phyloP scores from a whole-genome alignment of 2,113 vertebrate species.

The Cinclus cinclus region DNA sequence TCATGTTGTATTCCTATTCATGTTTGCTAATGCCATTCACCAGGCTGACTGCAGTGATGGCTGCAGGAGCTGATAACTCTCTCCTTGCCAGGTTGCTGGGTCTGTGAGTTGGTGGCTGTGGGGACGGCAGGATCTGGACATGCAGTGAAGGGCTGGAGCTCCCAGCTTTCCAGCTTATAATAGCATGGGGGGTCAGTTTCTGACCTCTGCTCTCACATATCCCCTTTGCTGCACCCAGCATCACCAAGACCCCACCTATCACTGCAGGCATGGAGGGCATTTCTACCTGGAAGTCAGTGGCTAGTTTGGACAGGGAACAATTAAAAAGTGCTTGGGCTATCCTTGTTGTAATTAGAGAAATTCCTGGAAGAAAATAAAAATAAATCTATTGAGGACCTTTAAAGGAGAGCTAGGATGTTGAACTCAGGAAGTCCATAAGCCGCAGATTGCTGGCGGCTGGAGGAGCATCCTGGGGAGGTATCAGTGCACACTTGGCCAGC shows the following conservation, averaged over 20 bases:
- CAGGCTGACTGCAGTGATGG: background rate
- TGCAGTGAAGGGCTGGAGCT: background rate
- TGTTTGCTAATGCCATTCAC: conserved; percentile 61
- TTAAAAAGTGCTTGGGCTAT: background rate
- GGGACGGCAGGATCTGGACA: background rate
- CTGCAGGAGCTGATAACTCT: background rate
- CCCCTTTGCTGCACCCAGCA: background rate
- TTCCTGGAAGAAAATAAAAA: background rate
- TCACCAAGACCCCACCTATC: background rate
- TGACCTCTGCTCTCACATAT: background rate
- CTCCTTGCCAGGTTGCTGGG: background rate
- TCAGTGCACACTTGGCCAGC: background rate
- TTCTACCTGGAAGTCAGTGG: background rate
- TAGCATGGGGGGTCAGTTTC: background rate
- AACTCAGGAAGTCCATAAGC: conserved; percentile 8
- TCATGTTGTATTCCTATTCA: conserved; percentile 57
- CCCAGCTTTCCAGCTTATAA: background rate
- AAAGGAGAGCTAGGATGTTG: background rate
- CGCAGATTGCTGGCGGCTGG: background rate
- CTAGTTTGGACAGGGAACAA: background rate
- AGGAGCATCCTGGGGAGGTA: background rate
- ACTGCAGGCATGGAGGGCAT: fast-evolving
- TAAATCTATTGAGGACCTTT: conserved; percentile 13
- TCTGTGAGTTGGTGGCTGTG: fast-evolving
- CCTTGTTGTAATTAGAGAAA: conserved; percentile 19